These are phyloP conservation scores for Syngnathus acus DNA, from an alignment of 2,797 vertebrate species.

Conservation along the genomic window DNA sequence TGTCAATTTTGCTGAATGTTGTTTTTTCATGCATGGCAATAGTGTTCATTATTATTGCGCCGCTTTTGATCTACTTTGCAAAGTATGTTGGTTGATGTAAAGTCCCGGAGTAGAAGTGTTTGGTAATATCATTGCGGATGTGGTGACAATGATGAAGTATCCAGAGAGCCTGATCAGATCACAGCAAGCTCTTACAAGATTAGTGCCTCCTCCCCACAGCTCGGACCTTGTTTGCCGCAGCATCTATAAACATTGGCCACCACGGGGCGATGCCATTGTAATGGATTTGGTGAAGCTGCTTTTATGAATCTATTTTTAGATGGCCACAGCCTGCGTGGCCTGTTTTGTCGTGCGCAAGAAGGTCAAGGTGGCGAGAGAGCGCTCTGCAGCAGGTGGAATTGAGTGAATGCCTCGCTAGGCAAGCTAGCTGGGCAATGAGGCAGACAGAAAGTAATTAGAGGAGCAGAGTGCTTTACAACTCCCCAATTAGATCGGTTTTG, in stretches of 20 bases:
- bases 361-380: constrained; percentile 29
- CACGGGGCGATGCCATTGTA: constrained; percentile 15
- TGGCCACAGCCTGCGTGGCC: background rate
- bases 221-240: constrained; percentile 42
- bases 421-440: constrained; percentile 74
- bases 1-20: constrained; percentile 14
- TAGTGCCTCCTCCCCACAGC: constrained; percentile 54
- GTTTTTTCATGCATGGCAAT: background rate
- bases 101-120: constrained; percentile 42
- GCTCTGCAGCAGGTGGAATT: constrained; percentile 52
- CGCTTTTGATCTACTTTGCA: background rate
- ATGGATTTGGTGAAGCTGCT: constrained; percentile 15
- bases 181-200: constrained; percentile 60
- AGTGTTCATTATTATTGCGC: background rate
- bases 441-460: constrained; percentile 73
- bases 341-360: constrained; percentile 22
- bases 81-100: constrained; percentile 17
- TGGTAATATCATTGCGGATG: constrained; percentile 63
- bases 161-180: constrained; percentile 62
- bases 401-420: constrained; percentile 52
- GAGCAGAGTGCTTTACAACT: constrained; percentile 68
- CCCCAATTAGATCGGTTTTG: constrained; percentile 68
- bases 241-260: constrained; percentile 41
- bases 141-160: constrained; percentile 71
- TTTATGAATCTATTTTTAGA: constrained; percentile 18